Evolutionary conservation across 2,797 vertebrate species (phyloP).

Genomic region (Siniperca undulata): DNA sequence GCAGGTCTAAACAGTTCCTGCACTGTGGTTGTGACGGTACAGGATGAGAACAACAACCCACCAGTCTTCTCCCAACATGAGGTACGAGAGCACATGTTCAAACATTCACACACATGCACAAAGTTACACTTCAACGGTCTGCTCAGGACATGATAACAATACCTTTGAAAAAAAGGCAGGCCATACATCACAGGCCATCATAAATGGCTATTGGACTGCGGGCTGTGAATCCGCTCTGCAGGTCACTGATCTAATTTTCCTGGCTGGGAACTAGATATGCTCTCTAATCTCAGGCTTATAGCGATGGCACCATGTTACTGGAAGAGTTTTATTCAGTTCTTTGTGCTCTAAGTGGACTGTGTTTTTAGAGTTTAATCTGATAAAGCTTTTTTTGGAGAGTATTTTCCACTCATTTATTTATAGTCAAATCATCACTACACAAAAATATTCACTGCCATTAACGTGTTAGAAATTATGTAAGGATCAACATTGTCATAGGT

Average conservation of each 20-base stretch:
- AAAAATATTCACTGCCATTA: constrained; percentile 9
- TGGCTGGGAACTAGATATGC: constrained; percentile 71
- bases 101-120: constrained; percentile 2
- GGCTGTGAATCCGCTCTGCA: constrained; percentile 58
- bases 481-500: not conserved
- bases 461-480: constrained; percentile 12
- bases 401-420: constrained; percentile 64
- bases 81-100: constrained; percentile 70
- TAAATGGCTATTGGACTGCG: constrained; percentile 43
- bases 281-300: constrained; percentile 75
- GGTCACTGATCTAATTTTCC: constrained; percentile 78
- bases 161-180: constrained; percentile 23
- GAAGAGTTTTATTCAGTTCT: constrained; percentile 69
- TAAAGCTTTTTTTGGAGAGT: constrained; percentile 51
- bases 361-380: constrained; percentile 68
- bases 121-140: constrained; percentile 7
- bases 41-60: constrained; percentile 88
- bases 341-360: constrained; percentile 72
- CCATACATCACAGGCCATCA: constrained; percentile 45
- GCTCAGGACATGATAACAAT: constrained; percentile 34
- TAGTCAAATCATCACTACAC: constrained; percentile 27
- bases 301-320: constrained; percentile 64
- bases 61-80: constrained; percentile 87
- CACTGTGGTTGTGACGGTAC: constrained; percentile 81
- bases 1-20: constrained; percentile 88